Evolutionary conservation across 2,888 invertebrate species (phyloP).

Genomic region (Thecophora atra): DNA sequence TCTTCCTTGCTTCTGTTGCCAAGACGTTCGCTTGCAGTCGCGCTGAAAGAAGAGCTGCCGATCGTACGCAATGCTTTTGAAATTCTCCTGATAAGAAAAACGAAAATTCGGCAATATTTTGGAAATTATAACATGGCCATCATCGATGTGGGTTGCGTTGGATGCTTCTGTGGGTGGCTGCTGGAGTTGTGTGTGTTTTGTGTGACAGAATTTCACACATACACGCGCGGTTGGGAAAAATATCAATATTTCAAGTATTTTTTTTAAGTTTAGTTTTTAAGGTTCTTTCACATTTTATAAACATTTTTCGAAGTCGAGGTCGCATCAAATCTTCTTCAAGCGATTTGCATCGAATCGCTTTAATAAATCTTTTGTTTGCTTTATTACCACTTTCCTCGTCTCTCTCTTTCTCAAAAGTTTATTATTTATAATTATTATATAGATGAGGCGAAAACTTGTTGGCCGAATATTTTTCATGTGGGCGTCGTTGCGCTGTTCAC

Average conservation of each 20-base stretch:
- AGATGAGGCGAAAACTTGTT: background rate
- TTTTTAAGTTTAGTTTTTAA: too few species aligned
- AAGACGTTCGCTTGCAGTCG: background rate
- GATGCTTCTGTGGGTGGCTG: background rate
- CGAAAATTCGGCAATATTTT: background rate
- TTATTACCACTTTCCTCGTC: too few species aligned
- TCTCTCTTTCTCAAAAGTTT: too few species aligned
- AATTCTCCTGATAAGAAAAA: background rate
- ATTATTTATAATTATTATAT: background rate
- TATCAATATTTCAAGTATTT: too few species aligned
- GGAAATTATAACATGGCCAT: conserved; percentile 18
- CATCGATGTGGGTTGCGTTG: background rate
- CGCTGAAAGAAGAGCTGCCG: conserved; percentile 32
- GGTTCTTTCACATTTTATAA: too few species aligned
- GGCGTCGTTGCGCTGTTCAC: conserved; percentile 13
- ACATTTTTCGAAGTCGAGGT: too few species aligned
- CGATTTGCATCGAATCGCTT: too few species aligned
- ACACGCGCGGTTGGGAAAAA: too few species aligned
- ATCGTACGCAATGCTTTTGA: conserved; percentile 1
- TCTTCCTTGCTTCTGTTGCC: conserved; percentile 17
- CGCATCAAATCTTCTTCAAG: too few species aligned
- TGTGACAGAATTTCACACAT: background rate
- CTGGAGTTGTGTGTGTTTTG: background rate
- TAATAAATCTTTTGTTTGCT: too few species aligned
- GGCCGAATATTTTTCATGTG: background rate